Evolutionary conservation across 2,797 vertebrate genomes (phyloP).

Genomic region (Gorsachius magnificus): DNA sequence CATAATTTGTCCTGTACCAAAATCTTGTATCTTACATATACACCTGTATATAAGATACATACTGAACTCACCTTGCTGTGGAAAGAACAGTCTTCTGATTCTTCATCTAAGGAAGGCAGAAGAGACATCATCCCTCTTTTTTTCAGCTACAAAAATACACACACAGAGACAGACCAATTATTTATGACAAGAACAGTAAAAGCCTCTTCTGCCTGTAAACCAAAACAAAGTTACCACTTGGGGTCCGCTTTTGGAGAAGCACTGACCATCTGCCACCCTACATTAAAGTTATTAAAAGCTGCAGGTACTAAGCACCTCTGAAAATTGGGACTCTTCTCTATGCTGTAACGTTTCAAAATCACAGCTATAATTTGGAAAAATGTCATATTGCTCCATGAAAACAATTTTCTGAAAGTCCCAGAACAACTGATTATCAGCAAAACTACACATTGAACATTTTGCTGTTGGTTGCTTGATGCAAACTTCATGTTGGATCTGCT

Average conservation of each 20-base stretch:
- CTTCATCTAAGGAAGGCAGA: constrained; percentile 76
- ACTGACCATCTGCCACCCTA: neutral
- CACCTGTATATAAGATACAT: neutral
- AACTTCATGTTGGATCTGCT: neutral
- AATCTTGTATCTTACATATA: neutral
- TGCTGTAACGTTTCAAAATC: neutral
- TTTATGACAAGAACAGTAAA: neutral
- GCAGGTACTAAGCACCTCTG: neutral
- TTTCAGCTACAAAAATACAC: constrained; percentile 60
- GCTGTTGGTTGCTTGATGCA: neutral
- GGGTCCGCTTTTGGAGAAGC: neutral
- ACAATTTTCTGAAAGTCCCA: neutral
- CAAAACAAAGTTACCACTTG: neutral
- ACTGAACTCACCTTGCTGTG: constrained; percentile 66
- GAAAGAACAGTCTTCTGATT: constrained; percentile 72
- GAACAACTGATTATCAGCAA: neutral
- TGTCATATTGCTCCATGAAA: neutral
- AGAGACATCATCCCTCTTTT: constrained; percentile 65
- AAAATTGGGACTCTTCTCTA: neutral
- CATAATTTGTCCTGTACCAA: neutral
- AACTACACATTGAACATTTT: neutral
- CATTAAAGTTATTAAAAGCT: neutral
- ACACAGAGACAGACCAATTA: neutral
- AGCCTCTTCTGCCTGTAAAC: neutral
- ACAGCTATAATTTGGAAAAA: neutral